Percentiles rank a stretch among this genome's conserved stretches.
Evolutionary conservation across 2,113 vertebrate genomes (phyloP).

Genomic region (Riparia riparia): DNA sequence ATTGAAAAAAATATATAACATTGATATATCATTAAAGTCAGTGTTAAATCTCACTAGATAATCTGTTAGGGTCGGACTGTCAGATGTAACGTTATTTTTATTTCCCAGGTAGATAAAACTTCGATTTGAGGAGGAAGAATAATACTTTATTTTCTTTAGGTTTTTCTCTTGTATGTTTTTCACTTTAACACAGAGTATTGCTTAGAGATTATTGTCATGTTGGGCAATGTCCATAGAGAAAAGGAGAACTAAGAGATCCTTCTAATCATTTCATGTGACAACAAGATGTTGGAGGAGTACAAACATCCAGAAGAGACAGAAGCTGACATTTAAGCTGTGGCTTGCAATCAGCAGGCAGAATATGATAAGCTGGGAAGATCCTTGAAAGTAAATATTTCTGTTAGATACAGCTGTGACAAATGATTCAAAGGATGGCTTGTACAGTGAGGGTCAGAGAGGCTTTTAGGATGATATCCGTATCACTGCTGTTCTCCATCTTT

Average conservation of each 20-base stretch:
- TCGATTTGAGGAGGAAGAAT: background rate
- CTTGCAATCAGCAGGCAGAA: background rate
- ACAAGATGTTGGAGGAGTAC: background rate
- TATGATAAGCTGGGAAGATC: background rate
- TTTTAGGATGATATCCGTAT: constrained; percentile 8
- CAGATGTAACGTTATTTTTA: background rate
- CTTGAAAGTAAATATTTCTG: constrained; percentile 14
- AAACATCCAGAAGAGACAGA: background rate
- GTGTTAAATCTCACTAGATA: background rate
- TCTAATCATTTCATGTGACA: background rate
- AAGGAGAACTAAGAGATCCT: background rate
- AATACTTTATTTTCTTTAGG: background rate
- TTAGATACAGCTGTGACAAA: constrained; percentile 20
- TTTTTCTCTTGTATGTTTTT: background rate
- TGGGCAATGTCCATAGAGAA: background rate
- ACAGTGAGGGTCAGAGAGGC: background rate
- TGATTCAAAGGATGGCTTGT: background rate
- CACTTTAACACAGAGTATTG: background rate
- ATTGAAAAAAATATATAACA: fast-evolving
- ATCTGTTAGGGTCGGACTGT: background rate
- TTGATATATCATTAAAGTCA: background rate
- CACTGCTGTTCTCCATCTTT: constrained; percentile 47
- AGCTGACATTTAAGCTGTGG: background rate
- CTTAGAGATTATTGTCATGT: background rate
- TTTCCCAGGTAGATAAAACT: background rate